phyloP scores from a whole-genome alignment of 2,113 vertebrate species.

The Brachionichthys hirsutus region DNA sequence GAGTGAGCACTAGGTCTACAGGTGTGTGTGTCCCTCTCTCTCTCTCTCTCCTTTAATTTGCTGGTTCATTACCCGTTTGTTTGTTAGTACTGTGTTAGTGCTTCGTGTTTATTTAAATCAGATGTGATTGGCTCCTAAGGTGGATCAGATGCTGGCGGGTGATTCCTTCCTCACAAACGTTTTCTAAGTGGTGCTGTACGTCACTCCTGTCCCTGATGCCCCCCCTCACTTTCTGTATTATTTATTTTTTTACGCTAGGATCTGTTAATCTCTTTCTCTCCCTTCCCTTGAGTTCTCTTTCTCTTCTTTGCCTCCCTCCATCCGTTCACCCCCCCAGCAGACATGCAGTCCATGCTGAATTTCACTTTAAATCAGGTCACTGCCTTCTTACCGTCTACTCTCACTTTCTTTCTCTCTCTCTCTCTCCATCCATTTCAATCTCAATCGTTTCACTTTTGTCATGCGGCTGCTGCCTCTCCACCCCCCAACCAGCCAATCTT shows the following conservation, averaged over 20 bases:
- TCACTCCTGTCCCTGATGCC: constrained; percentile 23
- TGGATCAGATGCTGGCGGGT: neutral
- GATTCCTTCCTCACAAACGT: constrained; percentile 31
- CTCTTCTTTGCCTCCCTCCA: constrained; percentile 19
- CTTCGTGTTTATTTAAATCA: neutral
- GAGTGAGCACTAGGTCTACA: constrained; percentile 56
- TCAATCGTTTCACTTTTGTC: constrained; percentile 67
- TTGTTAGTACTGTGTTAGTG: neutral
- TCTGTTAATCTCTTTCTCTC: constrained; percentile 53
- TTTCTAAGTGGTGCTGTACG: too few species aligned
- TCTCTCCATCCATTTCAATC: constrained; percentile 53
- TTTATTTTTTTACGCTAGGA: constrained; percentile 46
- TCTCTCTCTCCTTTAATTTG: neutral
- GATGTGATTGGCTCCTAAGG: too few species aligned
- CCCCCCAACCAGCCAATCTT: constrained; percentile 28
- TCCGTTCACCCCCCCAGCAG: constrained; percentile 60
- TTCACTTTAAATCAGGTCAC: constrained; percentile 85
- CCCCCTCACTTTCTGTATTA: constrained; percentile 22
- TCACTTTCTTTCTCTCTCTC: constrained; percentile 35
- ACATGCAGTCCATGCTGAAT: constrained; percentile 78
- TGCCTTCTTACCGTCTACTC: constrained; percentile 61
- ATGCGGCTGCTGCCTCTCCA: constrained; percentile 20
- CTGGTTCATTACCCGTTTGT: neutral
- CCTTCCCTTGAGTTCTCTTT: constrained; percentile 37
- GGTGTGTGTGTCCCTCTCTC: neutral